Base-by-base conservation (phyloP, 2,113 vertebrate species). In the Triplophysa rosa region DNA sequence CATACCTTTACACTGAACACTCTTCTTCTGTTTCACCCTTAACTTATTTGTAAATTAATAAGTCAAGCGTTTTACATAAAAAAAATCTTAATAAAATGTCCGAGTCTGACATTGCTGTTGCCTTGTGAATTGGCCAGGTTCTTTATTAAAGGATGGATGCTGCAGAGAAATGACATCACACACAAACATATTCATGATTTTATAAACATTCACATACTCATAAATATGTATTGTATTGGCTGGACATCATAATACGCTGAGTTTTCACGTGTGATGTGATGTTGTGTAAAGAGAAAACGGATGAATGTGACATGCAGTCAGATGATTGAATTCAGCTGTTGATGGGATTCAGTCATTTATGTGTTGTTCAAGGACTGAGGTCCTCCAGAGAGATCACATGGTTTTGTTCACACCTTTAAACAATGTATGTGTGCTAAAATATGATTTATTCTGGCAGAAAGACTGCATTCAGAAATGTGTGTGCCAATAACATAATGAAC, bases 91-190 rank as follows among this genome's bases (percentile, higher is more conserved):
- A 14, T 42, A 42, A 42, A 42, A 10, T 42, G 29, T 29, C 29
- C 33, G 6, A 33, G 42, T 45, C 9, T 45, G 42, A 45, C 10
- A 45, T 12, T 45, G 33, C 78, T 37, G 71, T 68, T 63, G 78
- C 63, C 68, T 33, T 33, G 29, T 72, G 77, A 42, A 42, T 11
- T 17, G 16, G 74, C 23, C 71, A 63, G 71, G 37, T 54, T 33
- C 17, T 71, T 26, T 23, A 56, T 56, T 29, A 63, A 76, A 77
- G 49, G 83, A 84, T 83, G 77, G 76, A 71, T 71, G 75, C 74
- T 80, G 69, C 81, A 40, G 29, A 72, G 54, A 42, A 56, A 59
- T 73, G 33, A 42, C 29, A 73, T 59, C 54, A 73, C 23, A 33
- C 14, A 40, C 19, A 42, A 42, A 73, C 19, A 72, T 17, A 59